Evolutionary conservation across 2,888 invertebrate species (phyloP), one percentile per base, ranked within the genome.

Genomic region (Liposcelis brunnea): DNA sequence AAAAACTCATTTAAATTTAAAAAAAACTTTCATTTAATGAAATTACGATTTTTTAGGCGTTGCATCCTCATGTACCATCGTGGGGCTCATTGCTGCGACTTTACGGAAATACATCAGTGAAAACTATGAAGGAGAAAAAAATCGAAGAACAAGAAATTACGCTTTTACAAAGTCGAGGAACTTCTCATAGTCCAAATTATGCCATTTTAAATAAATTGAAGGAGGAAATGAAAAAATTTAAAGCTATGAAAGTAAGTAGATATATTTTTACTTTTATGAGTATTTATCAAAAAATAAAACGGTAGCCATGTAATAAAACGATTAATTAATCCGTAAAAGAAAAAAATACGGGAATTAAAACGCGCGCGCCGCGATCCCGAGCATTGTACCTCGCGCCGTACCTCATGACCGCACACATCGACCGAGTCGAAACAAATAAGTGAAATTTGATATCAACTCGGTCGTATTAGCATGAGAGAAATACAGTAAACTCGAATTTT

Each of bases 71-170:
- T 60, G 84, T 97, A 44, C 77, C 75, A 19, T 89, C 83, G 2
- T 95, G 95, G 91, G 95, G 95, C 45, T 90, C 94, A 0, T 70
- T 97, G 37, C 66, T 97, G 8, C 76, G 94, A 1, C 71, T 97
- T 31, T 97, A 97, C 63, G 94, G 91, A 44, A 89, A 85, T 55
- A 77, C 83, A 33, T 89, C 89, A 3, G 82, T 87, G 14, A 89
- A 89, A 62, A 84, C 82, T 49, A 82, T 87, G 58, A 87, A 89
- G 58, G 90, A 91, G 62, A 87, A 86, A 65, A 91, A 90, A 63
- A 72, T 83, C 53, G 82, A 90, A 56, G 90, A 91, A 55, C 89
- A 90, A 60, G 85, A 90, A 66, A 90, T 91, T 46, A 91, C 91
- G 0, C 71, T 86, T 31, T 66, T 91, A n/a, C 84, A 84, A 60